Conservation (phyloP, 2,888 invertebrate genomes). For the Troilus luridus region DNA sequence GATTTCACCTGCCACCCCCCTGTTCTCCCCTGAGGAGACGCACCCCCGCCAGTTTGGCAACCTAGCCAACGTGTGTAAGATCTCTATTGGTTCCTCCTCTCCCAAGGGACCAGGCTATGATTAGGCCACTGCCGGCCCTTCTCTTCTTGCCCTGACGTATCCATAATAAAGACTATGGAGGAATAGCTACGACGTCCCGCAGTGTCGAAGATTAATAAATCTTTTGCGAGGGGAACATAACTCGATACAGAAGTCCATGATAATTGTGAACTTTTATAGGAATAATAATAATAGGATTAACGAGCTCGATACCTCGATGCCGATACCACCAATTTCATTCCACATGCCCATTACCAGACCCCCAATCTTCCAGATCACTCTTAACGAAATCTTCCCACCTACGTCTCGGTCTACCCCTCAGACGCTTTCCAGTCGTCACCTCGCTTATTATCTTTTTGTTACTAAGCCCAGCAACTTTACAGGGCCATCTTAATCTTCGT, state of each 20-base stretch:
- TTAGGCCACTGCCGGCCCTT: neutral
- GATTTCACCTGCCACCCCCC: slow-evolving; percentile 57
- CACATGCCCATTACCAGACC: too few species aligned
- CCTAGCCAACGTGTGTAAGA: slow-evolving; percentile 54
- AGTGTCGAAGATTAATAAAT: neutral
- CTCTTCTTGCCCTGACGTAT: slow-evolving; percentile 22
- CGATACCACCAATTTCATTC: too few species aligned
- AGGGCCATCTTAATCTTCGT: too few species aligned
- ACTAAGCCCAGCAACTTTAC: too few species aligned
- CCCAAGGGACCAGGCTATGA: slow-evolving; percentile 23
- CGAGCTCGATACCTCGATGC: too few species aligned
- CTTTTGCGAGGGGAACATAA: neutral
- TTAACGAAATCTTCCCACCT: too few species aligned
- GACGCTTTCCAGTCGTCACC: too few species aligned
- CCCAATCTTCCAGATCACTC: too few species aligned
- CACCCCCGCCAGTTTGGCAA: slow-evolving; percentile 36
- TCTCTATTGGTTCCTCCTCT: slow-evolving; percentile 38
- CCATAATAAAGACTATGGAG: slow-evolving; percentile 29
- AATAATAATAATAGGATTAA: too few species aligned
- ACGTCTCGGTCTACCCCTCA: too few species aligned
- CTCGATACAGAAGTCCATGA: neutral
- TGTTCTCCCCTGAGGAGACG: slow-evolving; percentile 48
- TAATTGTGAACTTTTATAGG: neutral
- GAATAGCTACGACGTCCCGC: neutral
- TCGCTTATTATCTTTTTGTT: too few species aligned